Evolutionary conservation across 2,113 vertebrate genomes (phyloP), one percentile per base, ranked within the genome.

Genomic region (Piprites chloris): DNA sequence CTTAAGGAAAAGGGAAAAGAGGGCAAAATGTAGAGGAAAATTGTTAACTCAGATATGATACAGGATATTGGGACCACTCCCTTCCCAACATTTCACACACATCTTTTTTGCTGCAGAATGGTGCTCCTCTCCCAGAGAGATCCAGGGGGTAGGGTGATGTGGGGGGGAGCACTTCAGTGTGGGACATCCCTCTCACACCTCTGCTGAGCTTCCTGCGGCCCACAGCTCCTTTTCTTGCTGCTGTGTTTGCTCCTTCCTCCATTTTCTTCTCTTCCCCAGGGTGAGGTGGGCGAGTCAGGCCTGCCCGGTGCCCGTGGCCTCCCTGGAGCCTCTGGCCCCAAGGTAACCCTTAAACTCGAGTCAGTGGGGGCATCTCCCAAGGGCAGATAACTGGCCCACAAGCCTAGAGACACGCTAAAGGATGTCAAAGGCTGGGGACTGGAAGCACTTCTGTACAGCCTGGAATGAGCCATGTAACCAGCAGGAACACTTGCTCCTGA

Each of bases 201-300:
- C 30, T 81, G 41, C 78, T 84, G 68, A 47, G 35, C n/a, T 84
- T 59, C 69, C 37, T 32, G 27, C 47, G 63, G 14, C 6, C 19
- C 39, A 11, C 16, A 50, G 42, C 35, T 82, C n/a, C 46, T 89
- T 65, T 62, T 33, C 73, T 63, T 46, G 46, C 67, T 72, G 37
- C 69, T 93, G 27, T 69, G 14, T 63, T 28, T 91, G 44, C 39
- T 87, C 61, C 78, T 95, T 59, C 80, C 52, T 61, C 63, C 10
- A 0, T 66, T 96, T 76, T 52, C 95, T 76, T 97, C 63, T 97
- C 90, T 79, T 87, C 50, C 41, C 83, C 96, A 99, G 98, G 99
- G 99, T 77, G 98, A 99, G 94, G 97, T 47, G 81, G 99, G 99
- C 1, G 98, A 98, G 59, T 81, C 94, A 23, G 98, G 97, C 84